Conservation (phyloP, 2,113 vertebrate genomes). For the Megatriorchis doriae region DNA sequence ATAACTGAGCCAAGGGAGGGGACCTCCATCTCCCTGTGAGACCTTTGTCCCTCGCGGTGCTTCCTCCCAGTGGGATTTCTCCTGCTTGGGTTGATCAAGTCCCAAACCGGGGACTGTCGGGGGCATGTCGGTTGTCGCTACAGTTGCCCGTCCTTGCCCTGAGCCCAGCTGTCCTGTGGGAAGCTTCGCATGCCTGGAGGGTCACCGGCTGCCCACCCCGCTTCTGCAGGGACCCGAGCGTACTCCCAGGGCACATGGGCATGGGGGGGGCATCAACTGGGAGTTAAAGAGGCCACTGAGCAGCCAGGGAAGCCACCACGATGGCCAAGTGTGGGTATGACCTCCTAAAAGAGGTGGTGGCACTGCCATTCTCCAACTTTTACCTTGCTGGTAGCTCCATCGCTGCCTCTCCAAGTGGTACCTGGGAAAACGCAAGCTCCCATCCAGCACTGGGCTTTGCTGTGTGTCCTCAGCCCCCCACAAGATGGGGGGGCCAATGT, state of each 20-base stretch:
- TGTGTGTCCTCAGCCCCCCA: neutral
- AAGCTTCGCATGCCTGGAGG: neutral
- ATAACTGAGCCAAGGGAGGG: neutral
- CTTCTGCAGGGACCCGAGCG: neutral
- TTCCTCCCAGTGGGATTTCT: neutral
- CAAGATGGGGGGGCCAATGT: accelerated
- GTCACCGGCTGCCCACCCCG: neutral
- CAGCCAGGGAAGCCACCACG: neutral
- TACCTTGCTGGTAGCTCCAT: neutral
- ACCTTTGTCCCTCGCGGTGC: neutral
- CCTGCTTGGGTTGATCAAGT: neutral
- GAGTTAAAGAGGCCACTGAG: neutral
- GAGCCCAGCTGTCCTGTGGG: neutral
- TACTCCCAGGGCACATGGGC: neutral
- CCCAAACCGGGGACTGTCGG: accelerated
- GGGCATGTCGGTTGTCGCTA: neutral
- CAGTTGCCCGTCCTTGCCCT: accelerated
- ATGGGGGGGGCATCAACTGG: neutral
- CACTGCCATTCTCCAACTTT: neutral
- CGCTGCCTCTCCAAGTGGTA: accelerated
- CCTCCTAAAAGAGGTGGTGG: too few species aligned
- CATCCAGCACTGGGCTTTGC: neutral
- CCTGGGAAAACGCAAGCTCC: accelerated
- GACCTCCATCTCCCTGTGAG: neutral
- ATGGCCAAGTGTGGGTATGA: neutral